Conservation (phyloP, 2,888 invertebrate species). For the Amiota communis region DNA sequence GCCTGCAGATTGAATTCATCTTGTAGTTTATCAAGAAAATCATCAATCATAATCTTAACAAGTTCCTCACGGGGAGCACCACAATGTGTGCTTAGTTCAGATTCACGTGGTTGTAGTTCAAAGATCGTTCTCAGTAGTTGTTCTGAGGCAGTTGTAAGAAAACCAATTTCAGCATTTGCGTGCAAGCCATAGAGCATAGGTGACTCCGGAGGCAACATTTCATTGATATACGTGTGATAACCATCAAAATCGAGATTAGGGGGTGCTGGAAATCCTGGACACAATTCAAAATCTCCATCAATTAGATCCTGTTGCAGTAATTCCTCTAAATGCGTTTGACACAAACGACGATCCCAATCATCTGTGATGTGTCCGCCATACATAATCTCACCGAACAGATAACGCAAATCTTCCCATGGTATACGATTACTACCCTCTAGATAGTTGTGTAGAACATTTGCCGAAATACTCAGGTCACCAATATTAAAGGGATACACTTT, state of each 20-base stretch:
- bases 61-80: slow-evolving; percentile 88
- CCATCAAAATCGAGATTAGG: slow-evolving; percentile 90
- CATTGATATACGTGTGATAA: slow-evolving; percentile 91
- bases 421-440: slow-evolving; percentile 90
- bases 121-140: slow-evolving; percentile 87
- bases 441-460: slow-evolving; percentile 92
- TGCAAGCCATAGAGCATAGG: slow-evolving; percentile 94
- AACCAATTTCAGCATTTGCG: slow-evolving; percentile 96
- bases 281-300: slow-evolving; percentile 88
- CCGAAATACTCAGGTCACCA: slow-evolving; percentile 93
- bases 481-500: slow-evolving; percentile 85
- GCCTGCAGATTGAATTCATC: slow-evolving; percentile 91
- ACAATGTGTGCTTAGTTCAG: slow-evolving; percentile 71
- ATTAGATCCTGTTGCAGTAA: slow-evolving; percentile 90
- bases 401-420: slow-evolving; percentile 95
- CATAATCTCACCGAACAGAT: slow-evolving; percentile 97
- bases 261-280: slow-evolving; percentile 89
- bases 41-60: slow-evolving; percentile 84
- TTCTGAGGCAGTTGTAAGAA: slow-evolving; percentile 89
- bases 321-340: slow-evolving; percentile 88
- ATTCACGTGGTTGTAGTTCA: slow-evolving; percentile 92
- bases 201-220: slow-evolving; percentile 89
- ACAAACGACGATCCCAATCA: slow-evolving; percentile 94
- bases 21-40: slow-evolving; percentile 90
- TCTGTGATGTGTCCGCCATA: slow-evolving; percentile 98